These are phyloP conservation scores for Cylindroiulus punctatus DNA, from an alignment of 2,888 invertebrate species.

Conservation along the genomic window DNA sequence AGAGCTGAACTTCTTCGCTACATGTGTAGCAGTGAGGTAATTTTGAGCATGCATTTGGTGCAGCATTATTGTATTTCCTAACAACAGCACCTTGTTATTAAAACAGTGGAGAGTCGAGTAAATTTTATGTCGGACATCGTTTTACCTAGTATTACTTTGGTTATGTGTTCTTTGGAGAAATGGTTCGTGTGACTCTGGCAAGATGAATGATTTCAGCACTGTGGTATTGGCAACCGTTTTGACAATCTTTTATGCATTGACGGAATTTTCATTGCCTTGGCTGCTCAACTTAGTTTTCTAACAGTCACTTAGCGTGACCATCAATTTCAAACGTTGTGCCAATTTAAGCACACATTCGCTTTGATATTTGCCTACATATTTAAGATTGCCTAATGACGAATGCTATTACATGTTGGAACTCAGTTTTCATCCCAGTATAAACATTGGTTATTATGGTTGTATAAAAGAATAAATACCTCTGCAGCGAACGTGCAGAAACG, in stretches of 20 bases:
- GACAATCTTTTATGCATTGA: not conserved
- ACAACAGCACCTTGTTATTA: not conserved
- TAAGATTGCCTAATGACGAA: no score
- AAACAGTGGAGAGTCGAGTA: not conserved
- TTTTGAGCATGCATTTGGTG: not conserved
- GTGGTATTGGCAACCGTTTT: not conserved
- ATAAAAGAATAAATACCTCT: not conserved
- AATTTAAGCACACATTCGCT: not conserved
- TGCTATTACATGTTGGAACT: not conserved
- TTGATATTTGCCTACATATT: not conserved
- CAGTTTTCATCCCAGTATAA: not conserved
- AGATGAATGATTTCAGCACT: not conserved
- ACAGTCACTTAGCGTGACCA: not conserved
- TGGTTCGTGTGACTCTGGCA: not conserved
- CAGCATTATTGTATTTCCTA: not conserved
- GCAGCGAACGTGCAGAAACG: not conserved
- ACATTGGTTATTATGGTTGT: not conserved
- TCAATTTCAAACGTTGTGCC: not conserved
- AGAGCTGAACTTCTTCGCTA: conserved; percentile 66
- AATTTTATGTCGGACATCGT: not conserved
- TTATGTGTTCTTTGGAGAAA: not conserved
- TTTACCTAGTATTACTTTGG: conserved; percentile 20
- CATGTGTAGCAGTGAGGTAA: not conserved
- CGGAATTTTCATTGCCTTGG: not conserved
- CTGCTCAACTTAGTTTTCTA: conserved; percentile 6